Conservation (phyloP, 2,888 invertebrate species). For the Dendrolimus houi region DNA sequence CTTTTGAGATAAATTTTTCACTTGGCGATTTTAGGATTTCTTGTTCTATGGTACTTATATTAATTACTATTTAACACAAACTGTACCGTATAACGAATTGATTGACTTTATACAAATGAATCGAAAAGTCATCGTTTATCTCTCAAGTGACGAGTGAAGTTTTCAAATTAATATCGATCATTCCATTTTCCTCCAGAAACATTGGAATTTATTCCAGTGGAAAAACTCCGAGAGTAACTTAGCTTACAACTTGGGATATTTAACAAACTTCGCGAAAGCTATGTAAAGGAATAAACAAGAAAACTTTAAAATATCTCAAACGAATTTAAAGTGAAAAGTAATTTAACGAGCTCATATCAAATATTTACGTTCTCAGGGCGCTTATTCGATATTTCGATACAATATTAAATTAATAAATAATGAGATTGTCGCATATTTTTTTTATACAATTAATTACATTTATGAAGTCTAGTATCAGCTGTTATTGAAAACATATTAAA, state of each 20-base stretch:
- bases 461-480: too few relatives aligned
- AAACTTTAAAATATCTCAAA: constrained; percentile 1
- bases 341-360: background rate
- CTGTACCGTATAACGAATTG: too few relatives aligned
- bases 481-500: too few relatives aligned
- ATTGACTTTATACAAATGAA: background rate
- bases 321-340: constrained; percentile 1
- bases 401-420: too few relatives aligned
- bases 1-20: too few relatives aligned
- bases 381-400: background rate
- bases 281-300: background rate
- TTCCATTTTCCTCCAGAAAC: background rate
- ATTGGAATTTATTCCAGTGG: background rate
- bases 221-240: background rate
- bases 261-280: background rate
- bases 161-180: background rate
- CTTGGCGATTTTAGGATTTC: too few relatives aligned
- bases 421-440: too few relatives aligned
- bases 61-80: too few relatives aligned
- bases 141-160: background rate
- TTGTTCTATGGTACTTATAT: too few relatives aligned
- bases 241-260: background rate
- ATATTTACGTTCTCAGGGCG: constrained; percentile 1
- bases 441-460: too few relatives aligned
- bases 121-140: background rate